Evolutionary conservation across 1,140 invertebrate species (phyloP), one percentile per base, ranked within the genome.

Genomic region (Neotoxoptera formosana): DNA sequence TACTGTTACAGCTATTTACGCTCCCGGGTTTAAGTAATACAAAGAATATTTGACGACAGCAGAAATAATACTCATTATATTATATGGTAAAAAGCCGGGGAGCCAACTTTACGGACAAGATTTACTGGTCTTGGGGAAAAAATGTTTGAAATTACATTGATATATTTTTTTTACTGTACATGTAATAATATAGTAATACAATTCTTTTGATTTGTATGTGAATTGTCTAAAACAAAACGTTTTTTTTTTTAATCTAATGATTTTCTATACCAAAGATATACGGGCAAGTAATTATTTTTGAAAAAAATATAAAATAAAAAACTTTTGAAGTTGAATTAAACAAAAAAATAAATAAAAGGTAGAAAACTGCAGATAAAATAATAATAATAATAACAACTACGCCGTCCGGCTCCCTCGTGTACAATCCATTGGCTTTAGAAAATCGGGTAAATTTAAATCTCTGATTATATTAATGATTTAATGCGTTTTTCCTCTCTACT

Each of bases 381-480:
- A 41, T 41, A 84, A 41, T 41, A 84, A 84, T 84, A 84, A 36
- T 7, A 84, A 25, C 83, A 11, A 41, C 41, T 7, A 6, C 76
- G 17, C n/a, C 34, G 48, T 67, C 60, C 9, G 11, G 1, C 45
- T 47, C 45, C 41, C 41, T 48, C 45, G 36, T 30, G 25, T 86
- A 47, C 84, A 30, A 86, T 76, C 84, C 41, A 89, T 89, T 41
- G n/a, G 48, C 51, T 53, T 89, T 89, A 53, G 34, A 25, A 51
- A 81, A 60, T 83, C 67, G n/a, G 34, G 60, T 41, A 86, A 86
- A 86, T 86, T 81, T 84, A 93, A 93, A 93, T 93, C 47, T 93
- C 81, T 41, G 48, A 93, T 93, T 45, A 45, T 93, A 56, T 93
- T 84, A 93, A 93, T 93, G 81, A 84, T 93, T 84, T 86, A 93